These are phyloP conservation scores for Phalanger gymnotis DNA, from an alignment of 2,797 vertebrate species.

Conservation along the genomic window DNA sequence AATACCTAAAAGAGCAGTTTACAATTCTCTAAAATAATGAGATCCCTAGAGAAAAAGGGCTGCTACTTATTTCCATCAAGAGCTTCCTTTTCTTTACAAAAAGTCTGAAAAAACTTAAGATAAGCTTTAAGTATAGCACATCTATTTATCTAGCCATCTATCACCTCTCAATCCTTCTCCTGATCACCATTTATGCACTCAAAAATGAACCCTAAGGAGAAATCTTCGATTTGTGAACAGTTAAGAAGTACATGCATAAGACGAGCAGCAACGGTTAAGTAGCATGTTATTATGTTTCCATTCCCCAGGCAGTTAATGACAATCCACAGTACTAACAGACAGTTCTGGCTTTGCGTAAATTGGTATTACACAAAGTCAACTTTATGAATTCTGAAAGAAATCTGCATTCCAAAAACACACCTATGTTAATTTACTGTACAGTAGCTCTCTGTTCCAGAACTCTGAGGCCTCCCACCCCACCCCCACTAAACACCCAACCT, in stretches of 20 bases:
- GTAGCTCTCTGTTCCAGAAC: not conserved
- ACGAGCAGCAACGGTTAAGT: constrained; percentile 72
- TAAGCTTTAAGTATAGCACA: constrained; percentile 2
- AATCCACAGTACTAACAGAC: constrained; percentile 32
- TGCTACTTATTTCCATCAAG: constrained; percentile 36
- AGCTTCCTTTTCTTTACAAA: constrained; percentile 40
- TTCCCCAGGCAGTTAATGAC: constrained; percentile 69
- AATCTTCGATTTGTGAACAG: constrained; percentile 33
- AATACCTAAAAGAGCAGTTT: constrained; percentile 45
- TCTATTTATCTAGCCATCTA: constrained; percentile 31
- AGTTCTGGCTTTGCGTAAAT: not conserved
- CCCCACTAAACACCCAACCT: not conserved
- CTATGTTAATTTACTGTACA: not conserved
- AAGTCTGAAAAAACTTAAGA: constrained; percentile 12
- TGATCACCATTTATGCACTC: not conserved
- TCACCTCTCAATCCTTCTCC: constrained; percentile 14
- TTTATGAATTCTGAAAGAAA: not conserved
- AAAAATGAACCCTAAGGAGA: constrained; percentile 8
- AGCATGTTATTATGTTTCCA: constrained; percentile 68
- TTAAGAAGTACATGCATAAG: constrained; percentile 70
- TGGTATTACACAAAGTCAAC: not conserved
- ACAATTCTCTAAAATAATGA: constrained; percentile 54
- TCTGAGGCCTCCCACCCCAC: not conserved
- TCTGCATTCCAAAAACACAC: not conserved
- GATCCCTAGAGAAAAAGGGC: not conserved